phyloP scores from a whole-genome alignment of 1,140 invertebrate species.

The Aphaenogaster rudis region DNA sequence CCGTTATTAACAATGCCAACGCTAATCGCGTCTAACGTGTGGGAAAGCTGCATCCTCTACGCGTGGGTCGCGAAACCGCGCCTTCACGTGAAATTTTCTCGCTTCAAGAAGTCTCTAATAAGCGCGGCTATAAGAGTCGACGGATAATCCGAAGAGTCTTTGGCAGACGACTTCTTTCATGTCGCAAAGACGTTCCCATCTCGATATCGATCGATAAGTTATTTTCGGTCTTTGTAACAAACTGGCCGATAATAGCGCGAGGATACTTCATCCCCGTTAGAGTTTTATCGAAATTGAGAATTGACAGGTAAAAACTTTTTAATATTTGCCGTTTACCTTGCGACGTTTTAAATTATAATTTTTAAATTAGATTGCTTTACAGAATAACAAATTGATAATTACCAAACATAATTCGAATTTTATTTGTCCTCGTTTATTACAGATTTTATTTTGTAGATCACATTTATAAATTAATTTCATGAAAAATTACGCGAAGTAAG shows the following conservation, averaged over 20 bases:
- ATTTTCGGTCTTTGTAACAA: slow-evolving; percentile 28
- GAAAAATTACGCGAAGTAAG: background rate
- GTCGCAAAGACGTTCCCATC: slow-evolving; percentile 22
- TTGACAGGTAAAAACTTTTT: background rate
- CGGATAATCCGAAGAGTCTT: slow-evolving; percentile 15
- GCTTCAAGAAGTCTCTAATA: slow-evolving; percentile 31
- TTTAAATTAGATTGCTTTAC: background rate
- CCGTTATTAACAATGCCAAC: slow-evolving; percentile 31
- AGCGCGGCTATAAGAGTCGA: slow-evolving; percentile 45
- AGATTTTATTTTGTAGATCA: background rate
- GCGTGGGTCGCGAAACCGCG: slow-evolving; percentile 56
- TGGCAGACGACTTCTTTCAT: background rate
- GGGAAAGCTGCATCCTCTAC: slow-evolving; percentile 44
- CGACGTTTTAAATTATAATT: background rate
- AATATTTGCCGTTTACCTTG: background rate
- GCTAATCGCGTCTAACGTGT: slow-evolving; percentile 46
- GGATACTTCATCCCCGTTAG: background rate
- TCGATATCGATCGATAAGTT: slow-evolving; percentile 18
- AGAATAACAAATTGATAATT: background rate
- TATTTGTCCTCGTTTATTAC: background rate
- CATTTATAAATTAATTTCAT: background rate
- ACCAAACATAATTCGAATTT: background rate
- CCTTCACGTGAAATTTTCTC: slow-evolving; percentile 46
- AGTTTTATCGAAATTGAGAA: slow-evolving; percentile 14
- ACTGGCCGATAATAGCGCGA: background rate